A percentile compares a stretch with the other conserved stretches of the same genome.
These are phyloP conservation scores for Oxystoma pomonae DNA, from an alignment of 2,888 invertebrate species.

Conservation along the genomic window DNA sequence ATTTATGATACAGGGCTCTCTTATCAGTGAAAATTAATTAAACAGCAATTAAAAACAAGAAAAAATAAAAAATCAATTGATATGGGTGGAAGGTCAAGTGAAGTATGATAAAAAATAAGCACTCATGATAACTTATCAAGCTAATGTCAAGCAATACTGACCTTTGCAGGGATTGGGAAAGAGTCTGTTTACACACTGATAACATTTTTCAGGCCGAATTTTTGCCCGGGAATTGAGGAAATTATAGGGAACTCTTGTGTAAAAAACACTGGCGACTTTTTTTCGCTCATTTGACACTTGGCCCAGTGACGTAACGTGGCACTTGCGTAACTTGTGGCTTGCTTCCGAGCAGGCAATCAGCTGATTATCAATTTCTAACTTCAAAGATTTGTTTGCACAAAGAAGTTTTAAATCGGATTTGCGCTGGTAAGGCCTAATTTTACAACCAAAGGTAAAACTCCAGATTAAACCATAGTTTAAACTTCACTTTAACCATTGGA, in stretches of 20 bases:
- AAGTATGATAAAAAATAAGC: conserved; percentile 9
- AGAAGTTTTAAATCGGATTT: too few species aligned
- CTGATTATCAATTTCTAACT: too few species aligned
- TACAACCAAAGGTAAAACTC: too few species aligned
- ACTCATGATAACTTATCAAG: neutral
- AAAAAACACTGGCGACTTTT: neutral
- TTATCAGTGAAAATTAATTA: neutral
- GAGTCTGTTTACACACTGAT: conserved; percentile 40
- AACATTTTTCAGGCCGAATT: conserved; percentile 31
- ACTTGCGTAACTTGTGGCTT: neutral
- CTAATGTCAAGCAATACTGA: conserved; percentile 33
- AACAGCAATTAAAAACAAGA: neutral
- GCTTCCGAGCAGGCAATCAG: neutral
- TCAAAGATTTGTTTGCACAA: too few species aligned
- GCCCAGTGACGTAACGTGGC: neutral
- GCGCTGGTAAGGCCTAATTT: too few species aligned
- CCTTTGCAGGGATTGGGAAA: conserved; percentile 39
- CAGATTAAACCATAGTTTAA: too few species aligned
- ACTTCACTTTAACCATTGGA: too few species aligned
- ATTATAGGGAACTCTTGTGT: neutral
- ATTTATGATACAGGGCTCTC: too few species aligned
- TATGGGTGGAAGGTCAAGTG: neutral
- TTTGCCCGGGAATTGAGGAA: neutral
- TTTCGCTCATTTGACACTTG: neutral
- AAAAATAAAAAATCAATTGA: neutral